Conservation (phyloP, 1,140 invertebrate genomes). For the Drosophila asahinai region DNA sequence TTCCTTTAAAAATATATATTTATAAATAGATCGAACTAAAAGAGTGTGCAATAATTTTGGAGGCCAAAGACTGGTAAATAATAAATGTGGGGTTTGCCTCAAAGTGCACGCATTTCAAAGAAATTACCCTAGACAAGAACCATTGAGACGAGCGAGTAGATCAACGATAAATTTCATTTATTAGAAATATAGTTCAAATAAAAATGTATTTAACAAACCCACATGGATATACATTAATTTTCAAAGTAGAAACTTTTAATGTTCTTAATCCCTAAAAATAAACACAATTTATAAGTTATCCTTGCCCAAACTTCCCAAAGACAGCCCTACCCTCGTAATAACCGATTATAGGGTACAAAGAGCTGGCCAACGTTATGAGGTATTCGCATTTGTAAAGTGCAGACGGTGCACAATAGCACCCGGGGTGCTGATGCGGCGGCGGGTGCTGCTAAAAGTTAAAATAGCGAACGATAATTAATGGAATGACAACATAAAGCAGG, state of each 20-base stretch:
- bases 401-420: constrained; percentile 59
- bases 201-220: too few species aligned
- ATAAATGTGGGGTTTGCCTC: too few species aligned
- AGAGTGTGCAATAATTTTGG: too few species aligned
- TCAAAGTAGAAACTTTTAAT: neutral
- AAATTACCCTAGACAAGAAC: too few species aligned
- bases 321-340: neutral
- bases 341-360: neutral
- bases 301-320: too few species aligned
- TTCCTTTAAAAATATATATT: neutral
- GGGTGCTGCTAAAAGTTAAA: constrained; percentile 79
- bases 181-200: neutral
- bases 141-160: too few species aligned
- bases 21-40: neutral
- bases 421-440: constrained; percentile 11
- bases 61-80: too few species aligned
- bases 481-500: constrained; percentile 83
- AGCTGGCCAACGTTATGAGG: constrained; percentile 74
- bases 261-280: too few species aligned
- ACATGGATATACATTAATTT: neutral
- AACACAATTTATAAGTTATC: neutral
- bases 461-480: constrained; percentile 83
- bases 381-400: constrained; percentile 71
- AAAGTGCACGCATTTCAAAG: too few species aligned
- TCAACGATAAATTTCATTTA: neutral